These are phyloP conservation scores for Theonella swinhoei DNA, from an alignment of 37 sponge, comb jelly and placozoan species.

Conservation along the genomic window DNA sequence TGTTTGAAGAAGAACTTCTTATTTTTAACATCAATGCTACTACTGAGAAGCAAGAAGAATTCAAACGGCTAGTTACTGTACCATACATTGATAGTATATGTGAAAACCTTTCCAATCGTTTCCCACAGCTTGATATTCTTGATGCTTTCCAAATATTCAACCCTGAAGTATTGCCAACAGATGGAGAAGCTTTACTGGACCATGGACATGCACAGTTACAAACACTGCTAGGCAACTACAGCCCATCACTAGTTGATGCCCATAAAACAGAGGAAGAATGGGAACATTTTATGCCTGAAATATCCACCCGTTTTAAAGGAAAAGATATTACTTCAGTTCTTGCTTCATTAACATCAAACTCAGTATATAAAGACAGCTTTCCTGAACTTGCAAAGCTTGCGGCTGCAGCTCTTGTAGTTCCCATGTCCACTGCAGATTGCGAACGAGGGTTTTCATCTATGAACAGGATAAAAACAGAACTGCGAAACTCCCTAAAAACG, in stretches of 20 bases:
- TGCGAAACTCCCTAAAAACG: constrained; percentile 20
- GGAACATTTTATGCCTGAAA: background rate
- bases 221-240: background rate
- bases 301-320: no score
- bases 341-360: background rate
- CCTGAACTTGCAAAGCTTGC: constrained; percentile 23
- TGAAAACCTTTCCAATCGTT: background rate
- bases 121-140: constrained; percentile 6
- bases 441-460: constrained; percentile 43
- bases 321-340: background rate
- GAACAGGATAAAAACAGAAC: constrained; percentile 39
- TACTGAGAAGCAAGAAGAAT: background rate
- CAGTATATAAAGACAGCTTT: constrained; percentile 21
- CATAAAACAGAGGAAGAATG: constrained; percentile 2
- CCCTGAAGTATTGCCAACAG: constrained; percentile 12
- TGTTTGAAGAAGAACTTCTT: no score
- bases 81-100: constrained; percentile 16
- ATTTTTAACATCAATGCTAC: no score
- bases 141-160: constrained; percentile 26
- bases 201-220: constrained; percentile 7
- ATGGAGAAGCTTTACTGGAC: background rate
- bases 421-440: constrained; percentile 45
- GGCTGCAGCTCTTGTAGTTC: constrained; percentile 12
- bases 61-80: background rate
- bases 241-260: background rate